Percentiles rank a stretch among this genome's conserved stretches.
Conservation (phyloP, 2,113 vertebrate genomes). For the Prunella himalayana region DNA sequence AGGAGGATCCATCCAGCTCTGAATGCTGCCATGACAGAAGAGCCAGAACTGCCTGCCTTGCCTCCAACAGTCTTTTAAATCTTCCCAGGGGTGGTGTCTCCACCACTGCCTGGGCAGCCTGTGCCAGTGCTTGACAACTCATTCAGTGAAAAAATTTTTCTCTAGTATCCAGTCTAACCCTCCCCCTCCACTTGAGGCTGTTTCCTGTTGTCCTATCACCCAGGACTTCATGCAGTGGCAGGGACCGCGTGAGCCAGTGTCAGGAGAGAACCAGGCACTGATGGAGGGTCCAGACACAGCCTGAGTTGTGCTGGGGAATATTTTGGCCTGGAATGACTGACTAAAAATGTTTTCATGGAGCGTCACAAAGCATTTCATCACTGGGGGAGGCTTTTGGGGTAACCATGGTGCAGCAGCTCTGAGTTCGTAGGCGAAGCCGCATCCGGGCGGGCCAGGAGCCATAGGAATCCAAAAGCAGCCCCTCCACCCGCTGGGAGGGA, state of each 20-base stretch:
- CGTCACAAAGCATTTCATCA: not conserved
- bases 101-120: not conserved
- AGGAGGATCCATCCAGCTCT: not conserved
- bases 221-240: not conserved
- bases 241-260: rapidly evolving
- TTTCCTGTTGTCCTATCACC: not conserved
- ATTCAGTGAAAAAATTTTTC: not conserved
- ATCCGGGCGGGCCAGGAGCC: not conserved
- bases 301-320: not conserved
- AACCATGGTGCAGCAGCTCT: rapidly evolving
- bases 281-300: not conserved
- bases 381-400: not conserved
- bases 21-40: rapidly evolving
- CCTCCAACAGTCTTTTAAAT: not conserved
- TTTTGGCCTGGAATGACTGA: not conserved
- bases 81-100: not conserved
- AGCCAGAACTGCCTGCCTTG: not conserved
- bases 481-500: not conserved
- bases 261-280: not conserved
- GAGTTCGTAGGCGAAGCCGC: rapidly evolving
- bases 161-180: not conserved
- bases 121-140: not conserved
- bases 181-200: not conserved
- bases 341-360: not conserved
- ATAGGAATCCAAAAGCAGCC: not conserved